Evolutionary conservation across 2,888 invertebrate genomes (phyloP), one percentile per base, ranked within the genome.

Genomic region (Cerastis leucographa): DNA sequence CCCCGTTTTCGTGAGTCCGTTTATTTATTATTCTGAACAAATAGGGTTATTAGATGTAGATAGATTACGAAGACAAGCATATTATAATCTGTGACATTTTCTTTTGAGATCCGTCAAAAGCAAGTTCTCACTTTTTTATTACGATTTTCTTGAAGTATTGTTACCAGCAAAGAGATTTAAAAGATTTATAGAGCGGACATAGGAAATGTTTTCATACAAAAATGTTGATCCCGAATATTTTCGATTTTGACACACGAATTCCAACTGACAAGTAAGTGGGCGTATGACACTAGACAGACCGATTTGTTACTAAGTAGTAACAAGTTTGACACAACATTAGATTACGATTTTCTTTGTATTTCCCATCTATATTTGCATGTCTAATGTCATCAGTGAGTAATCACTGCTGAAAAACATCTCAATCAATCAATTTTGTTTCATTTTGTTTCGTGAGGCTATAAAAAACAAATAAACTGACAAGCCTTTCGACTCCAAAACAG

Each of bases 1-100:
- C 85, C 84, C 68, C 54, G 40, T 80, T 87, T 85, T 80, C 78
- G 77, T 86, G 72, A 78, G 70, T 82, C 83, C 74, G 74, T 87
- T 79, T 83, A 80, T 82, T 71, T 76, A 76, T 62, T 81, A 83
- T 83, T 72, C 68, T 62, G 64, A 56, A 71, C 64, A 82, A 74
- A 84, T 74, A 46, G 29, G 25, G 29, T 66, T 78, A 61, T 11
- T 2, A 73, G 40, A 64, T 64, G n/a, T 65, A 76, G 51, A 77
- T 71, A 35, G n/a, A 67, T 70, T 70, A n/a, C 25, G 17, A 9
- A 25, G 29, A 61, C 9, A 65, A 35, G 42, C 22, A 22, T 65
- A 25, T 67, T 40, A 49, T 44, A 35, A 64, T 46, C 0, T 22
- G n/a, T 1, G 9, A 64, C 44, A 17, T 25, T 62, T 40, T 25